Percentiles rank a stretch among this genome's conserved stretches.
Evolutionary conservation across 2,113 vertebrate genomes (phyloP).

Genomic region (Semnornis frantzii): DNA sequence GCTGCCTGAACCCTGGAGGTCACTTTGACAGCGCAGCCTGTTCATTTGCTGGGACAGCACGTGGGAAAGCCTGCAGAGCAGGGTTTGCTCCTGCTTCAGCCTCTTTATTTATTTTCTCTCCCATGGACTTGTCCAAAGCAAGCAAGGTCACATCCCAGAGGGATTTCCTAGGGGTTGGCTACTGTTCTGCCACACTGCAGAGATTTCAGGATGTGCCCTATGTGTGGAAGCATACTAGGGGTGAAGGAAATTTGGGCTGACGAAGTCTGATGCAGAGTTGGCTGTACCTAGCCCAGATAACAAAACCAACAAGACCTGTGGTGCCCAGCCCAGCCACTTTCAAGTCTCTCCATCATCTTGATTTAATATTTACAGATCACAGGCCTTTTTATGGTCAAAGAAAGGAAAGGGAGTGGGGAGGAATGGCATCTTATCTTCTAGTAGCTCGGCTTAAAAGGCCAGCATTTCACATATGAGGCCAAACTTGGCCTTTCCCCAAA

Average conservation of each 20-base stretch:
- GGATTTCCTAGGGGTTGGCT: background rate
- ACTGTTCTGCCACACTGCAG: rapidly evolving
- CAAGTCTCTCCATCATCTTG: background rate
- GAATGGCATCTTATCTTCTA: background rate
- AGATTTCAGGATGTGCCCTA: background rate
- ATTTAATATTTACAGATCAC: background rate
- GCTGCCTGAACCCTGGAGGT: background rate
- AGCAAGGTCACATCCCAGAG: background rate
- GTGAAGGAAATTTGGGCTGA: background rate
- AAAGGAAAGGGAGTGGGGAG: background rate
- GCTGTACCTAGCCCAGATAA: background rate
- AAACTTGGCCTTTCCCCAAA: background rate
- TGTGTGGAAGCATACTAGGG: rapidly evolving
- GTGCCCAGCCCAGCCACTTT: background rate
- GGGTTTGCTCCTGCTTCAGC: background rate
- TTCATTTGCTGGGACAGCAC: background rate
- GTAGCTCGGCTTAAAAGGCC: background rate
- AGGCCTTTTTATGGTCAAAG: background rate
- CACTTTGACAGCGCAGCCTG: background rate
- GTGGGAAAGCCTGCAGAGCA: background rate
- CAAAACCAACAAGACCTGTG: background rate
- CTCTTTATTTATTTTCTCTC: slow-evolving; percentile 24
- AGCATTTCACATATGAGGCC: background rate
- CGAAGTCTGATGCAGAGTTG: background rate
- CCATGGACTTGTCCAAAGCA: background rate